A percentile compares a stretch with the other conserved stretches of the same genome.
Conservation (phyloP, 2,113 vertebrate species). For the Dicrurus megarhynchus region DNA sequence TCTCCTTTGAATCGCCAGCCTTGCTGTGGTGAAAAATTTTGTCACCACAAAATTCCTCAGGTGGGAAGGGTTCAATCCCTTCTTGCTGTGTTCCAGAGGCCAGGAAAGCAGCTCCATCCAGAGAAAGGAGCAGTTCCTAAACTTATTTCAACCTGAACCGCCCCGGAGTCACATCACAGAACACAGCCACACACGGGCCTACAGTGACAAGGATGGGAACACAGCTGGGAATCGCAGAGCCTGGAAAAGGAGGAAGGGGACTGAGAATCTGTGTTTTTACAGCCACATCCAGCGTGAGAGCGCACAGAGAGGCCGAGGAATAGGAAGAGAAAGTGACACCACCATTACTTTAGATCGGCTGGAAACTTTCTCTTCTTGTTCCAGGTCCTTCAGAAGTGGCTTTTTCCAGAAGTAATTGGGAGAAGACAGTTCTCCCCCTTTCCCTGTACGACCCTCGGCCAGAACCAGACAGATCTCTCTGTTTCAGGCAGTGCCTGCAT, state of each 20-base stretch:
- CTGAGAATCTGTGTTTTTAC: neutral
- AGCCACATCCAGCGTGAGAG: neutral
- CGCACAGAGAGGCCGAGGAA: neutral
- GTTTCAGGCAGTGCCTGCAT: neutral
- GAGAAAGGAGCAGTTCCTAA: neutral
- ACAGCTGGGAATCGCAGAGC: neutral
- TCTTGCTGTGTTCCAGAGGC: neutral
- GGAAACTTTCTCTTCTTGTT: neutral
- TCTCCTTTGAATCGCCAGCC: neutral
- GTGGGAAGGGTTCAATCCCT: neutral
- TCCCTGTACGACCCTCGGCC: neutral
- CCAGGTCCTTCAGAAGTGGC: neutral
- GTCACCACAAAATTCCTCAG: neutral
- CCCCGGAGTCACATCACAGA: neutral
- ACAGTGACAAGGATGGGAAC: neutral
- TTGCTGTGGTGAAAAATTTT: neutral
- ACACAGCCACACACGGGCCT: neutral
- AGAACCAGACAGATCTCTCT: neutral
- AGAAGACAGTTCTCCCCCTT: neutral
- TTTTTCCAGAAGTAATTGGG: neutral
- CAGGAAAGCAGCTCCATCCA: neutral
- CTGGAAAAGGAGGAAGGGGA: neutral
- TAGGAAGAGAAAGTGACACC: neutral
- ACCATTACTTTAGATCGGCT: neutral
- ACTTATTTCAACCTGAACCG: neutral